These are phyloP conservation scores for Maniola hyperantus DNA, from an alignment of 2,888 invertebrate species.

Conservation along the genomic window DNA sequence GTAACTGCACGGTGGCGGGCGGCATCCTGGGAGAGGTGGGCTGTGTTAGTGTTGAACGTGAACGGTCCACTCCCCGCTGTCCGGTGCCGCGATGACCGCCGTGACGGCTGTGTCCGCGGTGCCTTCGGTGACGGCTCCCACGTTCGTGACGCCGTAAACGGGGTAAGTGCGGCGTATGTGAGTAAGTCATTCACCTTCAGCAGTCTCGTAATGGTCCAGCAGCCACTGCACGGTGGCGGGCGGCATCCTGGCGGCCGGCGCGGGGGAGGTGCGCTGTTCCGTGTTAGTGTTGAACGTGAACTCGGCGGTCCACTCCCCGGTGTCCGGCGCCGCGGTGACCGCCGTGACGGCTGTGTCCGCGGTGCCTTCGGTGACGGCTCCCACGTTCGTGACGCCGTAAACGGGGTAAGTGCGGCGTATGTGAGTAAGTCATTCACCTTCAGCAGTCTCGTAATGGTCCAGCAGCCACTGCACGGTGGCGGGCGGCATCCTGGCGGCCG, in stretches of 20 bases:
- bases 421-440: slow-evolving; percentile 82
- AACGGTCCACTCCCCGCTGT: slow-evolving; percentile 54
- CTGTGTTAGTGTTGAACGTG: slow-evolving; percentile 72
- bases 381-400: slow-evolving; percentile 73
- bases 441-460: slow-evolving; percentile 99
- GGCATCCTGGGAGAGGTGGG: slow-evolving; percentile 68
- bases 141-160: slow-evolving; percentile 70
- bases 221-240: slow-evolving; percentile 97
- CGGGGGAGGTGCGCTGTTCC: slow-evolving; percentile 55
- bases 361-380: slow-evolving; percentile 42
- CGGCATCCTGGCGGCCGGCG: slow-evolving; percentile 78
- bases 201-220: slow-evolving; percentile 98
- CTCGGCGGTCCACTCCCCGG: slow-evolving; percentile 68
- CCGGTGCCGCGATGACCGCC: slow-evolving; percentile 63
- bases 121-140: slow-evolving; percentile 55
- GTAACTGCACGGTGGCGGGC: slow-evolving; percentile 96
- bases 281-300: slow-evolving; percentile 72
- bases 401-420: slow-evolving; percentile 85
- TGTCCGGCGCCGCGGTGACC: slow-evolving; percentile 55
- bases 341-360: slow-evolving; percentile 62
- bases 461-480: slow-evolving; percentile 98
- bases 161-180: slow-evolving; percentile 86
- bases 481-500: slow-evolving; percentile 79
- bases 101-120: slow-evolving; percentile 53
- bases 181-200: slow-evolving; percentile 87